Evolutionary conservation across 1,140 invertebrate genomes (phyloP), one percentile per base, ranked within the genome.

Genomic region (Drosophila ohnishii): DNA sequence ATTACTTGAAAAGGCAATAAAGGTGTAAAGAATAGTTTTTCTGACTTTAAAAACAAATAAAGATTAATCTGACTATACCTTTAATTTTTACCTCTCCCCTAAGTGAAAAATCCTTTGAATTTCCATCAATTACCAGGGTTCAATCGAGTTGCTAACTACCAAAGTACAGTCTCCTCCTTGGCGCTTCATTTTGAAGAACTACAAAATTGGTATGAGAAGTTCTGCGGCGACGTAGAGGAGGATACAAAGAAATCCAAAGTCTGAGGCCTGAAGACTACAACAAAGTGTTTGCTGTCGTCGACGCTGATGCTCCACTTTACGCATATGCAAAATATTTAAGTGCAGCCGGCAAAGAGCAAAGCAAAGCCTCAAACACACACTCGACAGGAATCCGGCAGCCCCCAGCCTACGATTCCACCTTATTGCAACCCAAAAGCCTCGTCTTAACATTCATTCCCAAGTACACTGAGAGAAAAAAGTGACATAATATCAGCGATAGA

Each of bases 291-390:
- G 77, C 77, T 61, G 61, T 55, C 74, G 62, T 66, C 70, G 35
- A 40, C 65, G 64, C 67, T 71, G 78, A 65, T 80, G 72, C 76
- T 72, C 69, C 83, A 78, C 83, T 86, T 67, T 61, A 87, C 78
- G 79, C 83, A 86, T 86, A 86, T 87, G 79, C 83, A 86, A 82
- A 86, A 86, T 86, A 81, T 86, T 86, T 86, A 87, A 86, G 83
- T 86, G 83, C 83, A 87, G 67, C 62, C 82, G 71, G 78, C 83
- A 86, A 72, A 87, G 78, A 86, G 83, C 79, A 87, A 83, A 82
- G 82, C 69, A 82, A 86, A 86, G 82, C 78, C 72, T 60, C 66
- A 60, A 59, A 76, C 45, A 71, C 66, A 72, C 67, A 72, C 69
- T 71, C 69, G 42, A 53, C 65, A 37, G 61, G 65, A 58, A 71